A percentile compares a stretch with the other conserved stretches of the same genome.
These are phyloP conservation scores for Antechinus flavipes DNA, from an alignment of 2,113 vertebrate species.

Conservation along the genomic window DNA sequence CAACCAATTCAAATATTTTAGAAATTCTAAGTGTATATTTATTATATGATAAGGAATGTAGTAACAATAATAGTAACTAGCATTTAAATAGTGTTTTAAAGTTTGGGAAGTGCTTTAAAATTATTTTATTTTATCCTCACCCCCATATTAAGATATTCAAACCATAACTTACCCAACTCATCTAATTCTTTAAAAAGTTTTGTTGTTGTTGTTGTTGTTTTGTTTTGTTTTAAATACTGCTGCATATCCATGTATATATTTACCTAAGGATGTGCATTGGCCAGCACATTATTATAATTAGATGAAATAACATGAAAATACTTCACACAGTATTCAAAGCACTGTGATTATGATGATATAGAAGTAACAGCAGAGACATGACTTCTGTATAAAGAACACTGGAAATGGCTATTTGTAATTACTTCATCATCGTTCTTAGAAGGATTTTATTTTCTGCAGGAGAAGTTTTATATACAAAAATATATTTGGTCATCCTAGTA, in stretches of 20 bases:
- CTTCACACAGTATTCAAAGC: neutral
- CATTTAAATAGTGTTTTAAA: neutral
- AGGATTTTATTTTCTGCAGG: neutral
- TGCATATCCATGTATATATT: neutral
- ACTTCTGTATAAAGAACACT: slow-evolving; percentile 29
- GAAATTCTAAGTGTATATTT: neutral
- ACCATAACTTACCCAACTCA: neutral
- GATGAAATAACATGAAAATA: neutral
- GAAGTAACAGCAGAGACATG: slow-evolving; percentile 12
- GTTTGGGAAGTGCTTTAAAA: neutral
- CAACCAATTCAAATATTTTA: neutral
- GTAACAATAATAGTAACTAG: neutral
- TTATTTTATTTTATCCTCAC: neutral
- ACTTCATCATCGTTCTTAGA: slow-evolving; percentile 9
- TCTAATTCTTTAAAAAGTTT: neutral
- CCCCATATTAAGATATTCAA: neutral
- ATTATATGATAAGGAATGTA: neutral
- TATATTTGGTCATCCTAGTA: neutral
- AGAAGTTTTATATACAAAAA: neutral
- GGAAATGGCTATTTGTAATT: neutral
- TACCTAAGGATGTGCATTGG: neutral
- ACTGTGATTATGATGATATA: neutral
- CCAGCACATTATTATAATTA: neutral
- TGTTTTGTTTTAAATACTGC: neutral
- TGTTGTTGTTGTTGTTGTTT: neutral